Base-by-base conservation (phyloP, 2,888 invertebrate genomes). In the Chloroclystis v-ata region DNA sequence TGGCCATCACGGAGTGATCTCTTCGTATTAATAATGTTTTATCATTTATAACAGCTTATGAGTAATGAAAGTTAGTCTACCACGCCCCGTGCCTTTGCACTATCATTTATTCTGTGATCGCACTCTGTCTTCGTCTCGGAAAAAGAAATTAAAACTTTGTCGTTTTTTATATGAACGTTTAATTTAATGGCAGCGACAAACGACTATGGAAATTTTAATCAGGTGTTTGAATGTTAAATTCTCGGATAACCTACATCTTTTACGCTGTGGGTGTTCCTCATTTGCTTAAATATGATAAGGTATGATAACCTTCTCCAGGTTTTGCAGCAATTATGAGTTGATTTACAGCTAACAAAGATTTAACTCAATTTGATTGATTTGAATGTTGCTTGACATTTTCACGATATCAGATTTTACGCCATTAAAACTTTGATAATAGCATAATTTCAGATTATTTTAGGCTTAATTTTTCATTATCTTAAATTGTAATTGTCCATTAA, bases 11-110 rank as follows among this genome's bases (percentile, higher is more conserved):
- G 72, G 71, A 69, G 67, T 78, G 82, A 84, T 85, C 82, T 75
- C 75, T 63, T 67, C 73, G 73, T 80, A 86, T 86, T 87, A 86
- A 87, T 87, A 87, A 87, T 87, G 85, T 85, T 82, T 86, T 87
- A 87, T 87, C 85, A 87, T 87, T 87, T 87, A 85, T 87, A 83
- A 87, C 75, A 69, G 72, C 70, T 69, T 65, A 68, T 85, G 86
- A 86, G 86, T 87, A 86, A 87, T 87, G 87, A 83, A 85, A 85
- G 78, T 85, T 78, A 77, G 75, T 67, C 77, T 56, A 78, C 76
- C 84, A 82, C 86, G 86, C 87, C 85, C 83, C 75, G 76, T 76
- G 70, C 75, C 75, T 71, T 72, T 71, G 61, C 75, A 66, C 46
- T 50, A 50, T 50, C 16, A 43, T 43, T 46, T 43, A 50, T 39